phyloP scores from a whole-genome alignment of 1,140 invertebrate species.

The Mesaphorura yosii region DNA sequence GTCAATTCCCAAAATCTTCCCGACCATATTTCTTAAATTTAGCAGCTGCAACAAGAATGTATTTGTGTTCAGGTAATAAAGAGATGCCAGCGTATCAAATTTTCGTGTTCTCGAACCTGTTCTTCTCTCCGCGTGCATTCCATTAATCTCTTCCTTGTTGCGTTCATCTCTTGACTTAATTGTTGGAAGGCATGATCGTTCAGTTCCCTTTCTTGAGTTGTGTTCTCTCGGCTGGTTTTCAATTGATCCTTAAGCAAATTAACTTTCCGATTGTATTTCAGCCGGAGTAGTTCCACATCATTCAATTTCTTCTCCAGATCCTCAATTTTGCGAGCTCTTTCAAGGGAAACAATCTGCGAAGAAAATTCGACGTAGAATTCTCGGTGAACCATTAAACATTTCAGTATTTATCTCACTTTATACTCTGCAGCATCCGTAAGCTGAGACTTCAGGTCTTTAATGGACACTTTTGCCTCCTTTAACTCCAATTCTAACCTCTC shows the following conservation, averaged over 20 bases:
- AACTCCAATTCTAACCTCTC: slow-evolving; percentile 60
- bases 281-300: slow-evolving; percentile 57
- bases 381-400: neutral
- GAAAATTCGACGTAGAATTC: slow-evolving; percentile 9
- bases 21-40: slow-evolving; percentile 55
- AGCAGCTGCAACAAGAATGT: slow-evolving; percentile 39
- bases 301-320: slow-evolving; percentile 62
- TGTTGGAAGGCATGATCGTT: slow-evolving; percentile 54
- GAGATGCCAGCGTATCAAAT: neutral
- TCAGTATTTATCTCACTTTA: slow-evolving; percentile 45
- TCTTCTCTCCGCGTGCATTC: slow-evolving; percentile 59
- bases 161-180: slow-evolving; percentile 56
- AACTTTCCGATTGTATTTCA: slow-evolving; percentile 56
- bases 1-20: slow-evolving; percentile 51
- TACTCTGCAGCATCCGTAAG: slow-evolving; percentile 68
- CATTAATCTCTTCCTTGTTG: slow-evolving; percentile 54
- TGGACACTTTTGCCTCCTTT: slow-evolving; percentile 54
- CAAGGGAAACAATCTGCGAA: slow-evolving; percentile 60
- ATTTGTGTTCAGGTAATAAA: neutral
- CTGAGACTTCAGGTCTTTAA: slow-evolving; percentile 63
- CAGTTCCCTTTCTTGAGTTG: slow-evolving; percentile 45
- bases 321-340: slow-evolving; percentile 67
- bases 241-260: slow-evolving; percentile 54
- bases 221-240: slow-evolving; percentile 25
- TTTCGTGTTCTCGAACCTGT: slow-evolving; percentile 38